These are phyloP conservation scores for Tipula vernalis DNA, from an alignment of 2,888 invertebrate species.

Conservation along the genomic window DNA sequence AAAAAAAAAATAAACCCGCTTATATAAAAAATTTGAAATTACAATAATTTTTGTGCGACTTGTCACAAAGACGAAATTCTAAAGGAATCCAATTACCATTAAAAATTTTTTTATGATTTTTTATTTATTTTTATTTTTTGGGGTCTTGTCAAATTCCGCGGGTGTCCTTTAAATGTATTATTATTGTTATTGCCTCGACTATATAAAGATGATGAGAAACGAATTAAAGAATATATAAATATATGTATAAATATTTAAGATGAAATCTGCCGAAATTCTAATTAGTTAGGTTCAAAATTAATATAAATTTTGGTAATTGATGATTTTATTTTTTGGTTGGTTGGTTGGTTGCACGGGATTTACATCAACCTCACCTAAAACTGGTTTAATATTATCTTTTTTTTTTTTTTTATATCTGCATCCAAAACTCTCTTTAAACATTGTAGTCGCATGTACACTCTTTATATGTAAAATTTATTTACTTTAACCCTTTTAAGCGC, in stretches of 20 bases:
- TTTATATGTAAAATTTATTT: background rate
- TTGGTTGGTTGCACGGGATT: background rate
- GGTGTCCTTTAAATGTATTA: background rate
- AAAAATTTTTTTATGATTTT: background rate
- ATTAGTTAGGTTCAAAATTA: background rate
- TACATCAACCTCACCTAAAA: background rate
- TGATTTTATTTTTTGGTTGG: background rate
- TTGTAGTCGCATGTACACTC: background rate
- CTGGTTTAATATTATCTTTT: background rate
- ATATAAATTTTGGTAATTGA: slow-evolving; percentile 4
- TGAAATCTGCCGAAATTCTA: background rate
- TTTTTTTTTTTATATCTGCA: background rate
- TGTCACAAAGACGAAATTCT: background rate
- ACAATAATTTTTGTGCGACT: background rate
- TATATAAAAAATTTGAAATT: background rate
- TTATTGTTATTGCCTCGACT: background rate
- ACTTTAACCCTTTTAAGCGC: background rate
- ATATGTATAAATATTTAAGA: background rate
- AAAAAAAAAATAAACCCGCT: background rate
- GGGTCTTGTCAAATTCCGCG: background rate
- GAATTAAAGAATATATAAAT: background rate
- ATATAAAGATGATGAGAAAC: background rate
- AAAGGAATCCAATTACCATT: background rate
- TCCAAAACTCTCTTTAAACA: background rate
- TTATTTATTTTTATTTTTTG: background rate